Percentiles rank a stretch among this genome's conserved stretches.
Conservation (phyloP, 2,113 vertebrate species). For the Phaetusa simplex region DNA sequence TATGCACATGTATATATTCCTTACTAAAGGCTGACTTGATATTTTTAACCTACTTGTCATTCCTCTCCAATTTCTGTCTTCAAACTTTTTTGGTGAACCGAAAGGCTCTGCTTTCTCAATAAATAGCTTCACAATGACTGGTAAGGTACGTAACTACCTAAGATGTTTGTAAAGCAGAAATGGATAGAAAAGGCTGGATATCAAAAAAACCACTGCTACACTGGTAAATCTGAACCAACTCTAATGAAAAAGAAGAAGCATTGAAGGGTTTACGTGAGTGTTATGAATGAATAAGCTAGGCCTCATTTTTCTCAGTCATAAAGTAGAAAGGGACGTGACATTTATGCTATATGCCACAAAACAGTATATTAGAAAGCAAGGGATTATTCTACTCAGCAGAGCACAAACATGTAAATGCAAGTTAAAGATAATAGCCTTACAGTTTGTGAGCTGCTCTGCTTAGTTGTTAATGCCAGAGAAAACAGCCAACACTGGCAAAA, state of each 20-base stretch:
- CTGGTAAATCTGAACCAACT: background rate
- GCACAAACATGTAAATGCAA: background rate
- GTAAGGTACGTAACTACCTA: background rate
- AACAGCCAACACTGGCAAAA: background rate
- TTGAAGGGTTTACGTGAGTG: background rate
- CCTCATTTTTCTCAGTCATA: background rate
- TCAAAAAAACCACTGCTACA: background rate
- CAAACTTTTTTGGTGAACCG: background rate
- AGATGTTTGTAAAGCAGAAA: background rate
- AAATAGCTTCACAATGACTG: background rate
- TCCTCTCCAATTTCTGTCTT: background rate
- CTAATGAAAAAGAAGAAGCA: background rate
- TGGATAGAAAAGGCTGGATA: background rate
- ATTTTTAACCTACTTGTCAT: background rate
- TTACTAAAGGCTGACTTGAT: background rate
- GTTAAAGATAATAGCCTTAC: background rate
- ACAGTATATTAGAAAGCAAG: background rate
- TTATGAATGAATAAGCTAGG: background rate
- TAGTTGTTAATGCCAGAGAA: background rate
- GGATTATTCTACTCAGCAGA: background rate
- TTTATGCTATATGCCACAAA: background rate
- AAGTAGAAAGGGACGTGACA: background rate
- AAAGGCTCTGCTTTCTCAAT: background rate
- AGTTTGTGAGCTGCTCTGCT: background rate
- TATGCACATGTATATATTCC: background rate